These are phyloP conservation scores for Acipenser transmontanus DNA, from an alignment of 2,797 vertebrate species.

Conservation along the genomic window DNA sequence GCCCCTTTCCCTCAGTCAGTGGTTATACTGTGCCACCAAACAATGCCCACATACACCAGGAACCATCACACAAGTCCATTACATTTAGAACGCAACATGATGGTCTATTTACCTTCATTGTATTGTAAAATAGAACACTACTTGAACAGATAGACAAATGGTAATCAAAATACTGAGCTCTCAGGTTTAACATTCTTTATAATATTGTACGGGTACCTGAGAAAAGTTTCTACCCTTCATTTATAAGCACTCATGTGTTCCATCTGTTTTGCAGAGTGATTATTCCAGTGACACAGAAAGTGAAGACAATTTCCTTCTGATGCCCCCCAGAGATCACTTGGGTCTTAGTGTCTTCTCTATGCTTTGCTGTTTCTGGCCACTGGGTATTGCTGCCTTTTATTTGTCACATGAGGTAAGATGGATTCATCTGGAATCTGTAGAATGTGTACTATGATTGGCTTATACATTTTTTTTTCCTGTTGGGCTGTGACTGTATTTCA, in stretches of 20 bases:
- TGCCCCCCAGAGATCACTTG: constrained; percentile 85
- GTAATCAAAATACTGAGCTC: background rate
- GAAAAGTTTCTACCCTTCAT: background rate
- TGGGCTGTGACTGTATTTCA: too few relatives aligned
- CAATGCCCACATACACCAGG: too few relatives aligned
- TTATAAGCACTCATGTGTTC: constrained; percentile 5
- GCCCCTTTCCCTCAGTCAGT: too few relatives aligned
- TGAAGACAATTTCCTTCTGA: constrained; percentile 87
- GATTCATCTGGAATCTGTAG: background rate
- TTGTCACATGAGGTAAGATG: constrained; percentile 82
- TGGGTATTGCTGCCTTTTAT: constrained; percentile 91
- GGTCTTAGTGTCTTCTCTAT: constrained; percentile 93
- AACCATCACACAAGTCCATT: too few relatives aligned
- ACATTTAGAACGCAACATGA: too few relatives aligned
- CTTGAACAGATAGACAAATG: background rate
- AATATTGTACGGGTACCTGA: background rate
- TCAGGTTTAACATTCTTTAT: background rate
- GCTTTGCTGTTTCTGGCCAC: constrained; percentile 94
- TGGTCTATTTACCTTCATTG: too few relatives aligned
- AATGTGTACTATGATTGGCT: background rate
- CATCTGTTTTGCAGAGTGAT: constrained; percentile 63
- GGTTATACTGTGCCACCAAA: too few relatives aligned
- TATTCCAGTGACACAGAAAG: constrained; percentile 88
- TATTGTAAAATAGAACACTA: background rate
- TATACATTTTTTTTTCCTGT: background rate